These are phyloP conservation scores for Aythya fuligula DNA, from an alignment of 2,797 vertebrate genomes.

Conservation along the genomic window DNA sequence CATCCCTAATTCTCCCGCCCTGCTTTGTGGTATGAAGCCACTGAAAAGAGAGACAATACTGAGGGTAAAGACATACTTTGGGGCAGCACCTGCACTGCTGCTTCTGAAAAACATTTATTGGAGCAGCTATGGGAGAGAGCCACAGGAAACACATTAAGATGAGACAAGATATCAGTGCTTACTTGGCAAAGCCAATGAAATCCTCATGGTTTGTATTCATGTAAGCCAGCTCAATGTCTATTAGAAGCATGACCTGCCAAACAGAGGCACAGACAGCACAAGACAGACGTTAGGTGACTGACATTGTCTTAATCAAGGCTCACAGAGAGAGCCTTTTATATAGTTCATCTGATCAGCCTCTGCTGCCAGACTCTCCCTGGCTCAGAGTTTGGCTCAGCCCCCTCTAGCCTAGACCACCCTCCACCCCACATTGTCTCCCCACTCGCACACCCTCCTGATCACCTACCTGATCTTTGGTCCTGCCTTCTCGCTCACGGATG, in stretches of 20 bases:
- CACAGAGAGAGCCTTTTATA: neutral
- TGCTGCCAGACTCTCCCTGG: neutral
- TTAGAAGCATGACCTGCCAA: slow-evolving; percentile 92
- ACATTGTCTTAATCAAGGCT: neutral
- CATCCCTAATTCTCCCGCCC: neutral
- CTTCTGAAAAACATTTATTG: neutral
- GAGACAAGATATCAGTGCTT: slow-evolving; percentile 58
- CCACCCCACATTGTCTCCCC: neutral
- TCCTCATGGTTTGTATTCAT: slow-evolving; percentile 99
- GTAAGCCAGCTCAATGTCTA: slow-evolving; percentile 96
- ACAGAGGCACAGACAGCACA: neutral
- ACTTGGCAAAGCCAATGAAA: slow-evolving; percentile 99
- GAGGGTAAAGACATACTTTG: neutral
- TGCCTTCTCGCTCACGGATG: slow-evolving; percentile 94
- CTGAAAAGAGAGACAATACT: neutral
- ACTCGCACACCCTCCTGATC: no score
- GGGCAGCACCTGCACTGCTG: neutral
- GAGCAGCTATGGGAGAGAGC: neutral
- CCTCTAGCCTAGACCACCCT: neutral
- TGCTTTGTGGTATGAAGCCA: neutral
- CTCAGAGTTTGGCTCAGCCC: neutral
- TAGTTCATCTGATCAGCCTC: neutral
- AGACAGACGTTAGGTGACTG: neutral
- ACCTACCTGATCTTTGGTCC: slow-evolving; percentile 92
- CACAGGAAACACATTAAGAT: neutral